Conservation (phyloP, 37 sponge, comb jelly and placozoan species). For the Beroe forskalii region DNA sequence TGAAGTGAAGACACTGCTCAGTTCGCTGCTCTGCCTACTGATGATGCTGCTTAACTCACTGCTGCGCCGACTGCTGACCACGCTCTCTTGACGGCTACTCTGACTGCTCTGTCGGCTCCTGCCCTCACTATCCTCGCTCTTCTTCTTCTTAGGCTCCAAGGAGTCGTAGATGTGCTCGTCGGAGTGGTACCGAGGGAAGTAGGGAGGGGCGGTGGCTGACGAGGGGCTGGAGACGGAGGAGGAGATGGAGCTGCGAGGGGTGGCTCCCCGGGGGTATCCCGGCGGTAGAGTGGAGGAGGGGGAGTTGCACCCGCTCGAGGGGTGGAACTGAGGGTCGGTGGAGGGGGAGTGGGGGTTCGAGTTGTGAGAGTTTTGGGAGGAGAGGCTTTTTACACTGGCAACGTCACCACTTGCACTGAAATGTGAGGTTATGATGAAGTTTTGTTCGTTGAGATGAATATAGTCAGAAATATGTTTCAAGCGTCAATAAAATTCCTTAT, state of each 20-base stretch:
- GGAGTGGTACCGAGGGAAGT: neutral
- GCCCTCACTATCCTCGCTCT: neutral
- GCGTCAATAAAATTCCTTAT: too few species aligned
- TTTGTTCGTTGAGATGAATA: too few species aligned
- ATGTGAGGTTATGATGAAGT: too few species aligned
- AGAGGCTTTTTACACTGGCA: neutral
- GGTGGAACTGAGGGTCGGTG: neutral
- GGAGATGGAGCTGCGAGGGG: neutral
- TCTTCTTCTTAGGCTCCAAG: neutral
- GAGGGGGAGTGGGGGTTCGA: neutral
- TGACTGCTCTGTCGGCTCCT: neutral
- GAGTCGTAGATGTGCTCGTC: constrained; percentile 40
- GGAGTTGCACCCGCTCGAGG: too few species aligned
- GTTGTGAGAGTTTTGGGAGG: neutral
- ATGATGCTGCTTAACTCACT: neutral
- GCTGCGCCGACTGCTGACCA: neutral
- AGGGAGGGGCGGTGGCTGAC: neutral
- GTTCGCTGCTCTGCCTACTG: neutral
- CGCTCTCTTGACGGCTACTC: neutral
- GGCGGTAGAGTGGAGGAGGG: neutral
- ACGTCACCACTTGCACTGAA: neutral
- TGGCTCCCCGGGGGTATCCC: neutral
- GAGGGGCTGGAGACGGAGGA: neutral
- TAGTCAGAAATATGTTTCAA: too few species aligned
- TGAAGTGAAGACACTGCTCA: neutral